Conservation (phyloP, 2,888 invertebrate genomes). For the Acrobasis repandana region DNA sequence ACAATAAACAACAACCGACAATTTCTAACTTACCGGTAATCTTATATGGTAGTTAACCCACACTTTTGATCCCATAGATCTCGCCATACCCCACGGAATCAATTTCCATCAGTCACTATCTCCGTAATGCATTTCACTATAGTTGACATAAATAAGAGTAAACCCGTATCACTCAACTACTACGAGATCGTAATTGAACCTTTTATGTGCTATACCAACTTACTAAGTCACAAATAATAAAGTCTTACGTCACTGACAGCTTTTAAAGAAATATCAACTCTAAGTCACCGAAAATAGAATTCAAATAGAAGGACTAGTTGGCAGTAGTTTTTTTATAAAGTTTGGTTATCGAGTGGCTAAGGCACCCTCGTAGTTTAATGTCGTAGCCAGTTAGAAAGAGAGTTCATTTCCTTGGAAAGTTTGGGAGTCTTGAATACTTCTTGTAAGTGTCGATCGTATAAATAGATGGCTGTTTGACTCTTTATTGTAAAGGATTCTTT, state of each 20-base stretch:
- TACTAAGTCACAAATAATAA: slow-evolving; percentile 20
- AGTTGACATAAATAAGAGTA: slow-evolving; percentile 44
- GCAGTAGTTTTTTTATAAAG: slow-evolving; percentile 27
- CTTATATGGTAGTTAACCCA: slow-evolving; percentile 23
- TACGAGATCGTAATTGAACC: slow-evolving; percentile 51
- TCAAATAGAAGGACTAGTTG: not conserved
- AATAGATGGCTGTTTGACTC: slow-evolving; percentile 21
- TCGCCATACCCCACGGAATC: slow-evolving; percentile 27
- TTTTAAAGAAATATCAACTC: slow-evolving; percentile 16
- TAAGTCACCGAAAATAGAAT: slow-evolving; percentile 19
- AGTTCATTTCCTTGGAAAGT: slow-evolving; percentile 28
- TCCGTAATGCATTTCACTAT: slow-evolving; percentile 44
- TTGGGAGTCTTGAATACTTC: slow-evolving; percentile 23
- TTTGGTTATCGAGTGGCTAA: slow-evolving; percentile 34
- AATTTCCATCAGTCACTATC: slow-evolving; percentile 29
- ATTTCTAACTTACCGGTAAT: slow-evolving; percentile 17
- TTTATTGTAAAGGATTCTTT: slow-evolving; percentile 15
- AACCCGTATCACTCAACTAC: slow-evolving; percentile 48
- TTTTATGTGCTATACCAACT: slow-evolving; percentile 44
- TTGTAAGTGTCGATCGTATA: slow-evolving; percentile 23
- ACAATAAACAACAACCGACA: slow-evolving; percentile 10
- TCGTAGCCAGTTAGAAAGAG: slow-evolving; percentile 32
- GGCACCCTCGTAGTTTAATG: slow-evolving; percentile 35
- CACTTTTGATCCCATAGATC: slow-evolving; percentile 26
- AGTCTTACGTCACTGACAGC: slow-evolving; percentile 16